A percentile compares a stretch with the other conserved stretches of the same genome.
These are phyloP conservation scores for Brachionus plicatilis DNA, from an alignment of 1,140 invertebrate genomes.

Conservation along the genomic window DNA sequence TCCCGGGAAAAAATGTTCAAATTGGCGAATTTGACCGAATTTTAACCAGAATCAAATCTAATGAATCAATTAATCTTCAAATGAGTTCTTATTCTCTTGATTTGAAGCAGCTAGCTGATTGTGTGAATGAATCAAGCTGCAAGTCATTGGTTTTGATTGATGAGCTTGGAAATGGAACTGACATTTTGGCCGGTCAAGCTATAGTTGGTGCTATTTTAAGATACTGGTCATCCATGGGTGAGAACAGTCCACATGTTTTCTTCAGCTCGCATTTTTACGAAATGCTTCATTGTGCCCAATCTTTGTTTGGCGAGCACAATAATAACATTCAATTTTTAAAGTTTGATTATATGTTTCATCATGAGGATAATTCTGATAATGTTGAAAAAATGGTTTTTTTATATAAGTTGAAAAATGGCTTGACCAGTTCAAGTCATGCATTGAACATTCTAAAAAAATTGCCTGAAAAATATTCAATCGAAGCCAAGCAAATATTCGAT, in stretches of 20 bases:
- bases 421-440: constrained; percentile 60
- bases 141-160: constrained; percentile 72
- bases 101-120: constrained; percentile 88
- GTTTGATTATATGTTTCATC: constrained; percentile 5
- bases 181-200: constrained; percentile 84
- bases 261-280: constrained; percentile 71
- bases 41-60: constrained; percentile 81
- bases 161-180: constrained; percentile 92
- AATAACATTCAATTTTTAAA: constrained; percentile 43
- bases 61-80: constrained; percentile 79
- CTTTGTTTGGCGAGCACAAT: constrained; percentile 47
- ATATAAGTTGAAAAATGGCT: constrained; percentile 61
- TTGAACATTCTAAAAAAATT: constrained; percentile 39
- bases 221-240: constrained; percentile 61
- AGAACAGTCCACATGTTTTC: constrained; percentile 67
- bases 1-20: constrained; percentile 74
- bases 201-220: constrained; percentile 65
- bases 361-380: constrained; percentile 50
- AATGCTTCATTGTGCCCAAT: constrained; percentile 60
- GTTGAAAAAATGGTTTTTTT: constrained; percentile 60
- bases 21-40: constrained; percentile 71
- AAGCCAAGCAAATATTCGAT: background rate
- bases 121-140: constrained; percentile 61
- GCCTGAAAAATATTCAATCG: background rate
- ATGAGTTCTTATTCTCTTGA: constrained; percentile 97